These are phyloP conservation scores for Autographa pulchrina DNA, from an alignment of 2,888 invertebrate genomes.

Conservation along the genomic window DNA sequence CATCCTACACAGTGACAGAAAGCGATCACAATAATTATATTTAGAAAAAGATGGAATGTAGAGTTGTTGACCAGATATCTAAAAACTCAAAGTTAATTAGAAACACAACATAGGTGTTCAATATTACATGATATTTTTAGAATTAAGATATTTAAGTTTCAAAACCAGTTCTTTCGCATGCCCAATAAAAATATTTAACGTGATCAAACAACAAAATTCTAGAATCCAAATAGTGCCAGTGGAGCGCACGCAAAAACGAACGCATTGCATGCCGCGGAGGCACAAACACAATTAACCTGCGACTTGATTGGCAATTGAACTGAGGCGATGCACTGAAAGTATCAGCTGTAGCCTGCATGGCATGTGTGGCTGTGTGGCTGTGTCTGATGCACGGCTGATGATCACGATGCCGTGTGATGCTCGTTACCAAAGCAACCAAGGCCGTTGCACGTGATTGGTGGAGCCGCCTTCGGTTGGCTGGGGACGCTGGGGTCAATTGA, in stretches of 20 bases:
- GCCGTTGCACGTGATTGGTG: conserved; percentile 66
- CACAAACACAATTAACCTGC: conserved; percentile 36
- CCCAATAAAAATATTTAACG: background rate
- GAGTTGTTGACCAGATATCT: background rate
- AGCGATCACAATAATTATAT: conserved; percentile 16
- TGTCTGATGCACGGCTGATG: conserved; percentile 30
- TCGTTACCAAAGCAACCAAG: conserved; percentile 58
- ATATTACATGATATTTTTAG: background rate
- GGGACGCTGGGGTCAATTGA: conserved; percentile 80
- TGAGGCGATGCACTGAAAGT: conserved; percentile 35
- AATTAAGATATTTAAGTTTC: background rate
- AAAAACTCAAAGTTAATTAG: too few relatives aligned
- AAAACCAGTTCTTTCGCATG: background rate
- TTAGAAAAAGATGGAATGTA: conserved; percentile 1
- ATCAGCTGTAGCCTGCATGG: conserved; percentile 16
- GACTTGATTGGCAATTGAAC: conserved; percentile 41
- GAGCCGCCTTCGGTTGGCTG: conserved; percentile 72
- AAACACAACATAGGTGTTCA: too few relatives aligned
- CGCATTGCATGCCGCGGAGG: conserved; percentile 16
- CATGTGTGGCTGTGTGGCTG: too few relatives aligned
- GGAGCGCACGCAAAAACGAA: conserved; percentile 27
- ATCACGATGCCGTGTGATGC: conserved; percentile 62
- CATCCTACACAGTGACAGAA: conserved; percentile 25
- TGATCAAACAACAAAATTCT: conserved; percentile 1
- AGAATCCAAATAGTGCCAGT: conserved; percentile 19